Percentiles rank a stretch among this genome's conserved stretches.
phyloP scores from a whole-genome alignment of 2,797 vertebrate species.

The Galagoides demidoff region DNA sequence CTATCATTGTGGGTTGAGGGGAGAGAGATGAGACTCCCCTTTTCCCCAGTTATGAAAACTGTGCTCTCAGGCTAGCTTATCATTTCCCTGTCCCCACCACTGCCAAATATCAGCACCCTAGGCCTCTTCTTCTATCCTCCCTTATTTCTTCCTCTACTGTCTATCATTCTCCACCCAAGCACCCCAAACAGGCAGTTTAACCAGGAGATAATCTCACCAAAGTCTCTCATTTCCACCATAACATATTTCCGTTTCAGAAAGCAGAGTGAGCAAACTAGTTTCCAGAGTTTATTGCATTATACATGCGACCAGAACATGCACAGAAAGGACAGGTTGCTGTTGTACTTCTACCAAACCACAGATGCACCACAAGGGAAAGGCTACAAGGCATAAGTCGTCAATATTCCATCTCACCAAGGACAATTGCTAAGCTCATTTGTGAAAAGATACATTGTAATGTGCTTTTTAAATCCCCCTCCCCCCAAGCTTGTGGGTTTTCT shows the following conservation, averaged over 20 bases:
- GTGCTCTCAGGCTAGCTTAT: conserved; percentile 66
- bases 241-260: conserved; percentile 80
- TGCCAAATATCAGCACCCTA: conserved; percentile 56
- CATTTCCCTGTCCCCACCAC: conserved; percentile 57
- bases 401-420: conserved; percentile 88
- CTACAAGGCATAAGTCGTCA: conserved; percentile 87
- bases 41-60: conserved; percentile 72
- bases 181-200: conserved; percentile 41
- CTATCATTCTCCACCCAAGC: conserved; percentile 51
- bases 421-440: conserved; percentile 87
- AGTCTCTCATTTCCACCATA: conserved; percentile 71
- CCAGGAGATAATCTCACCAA: conserved; percentile 51
- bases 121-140: conserved; percentile 59
- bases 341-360: conserved; percentile 92
- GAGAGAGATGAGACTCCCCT: background rate
- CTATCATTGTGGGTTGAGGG: background rate
- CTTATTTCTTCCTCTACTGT: conserved; percentile 49
- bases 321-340: conserved; percentile 92
- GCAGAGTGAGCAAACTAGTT: conserved; percentile 87
- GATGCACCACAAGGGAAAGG: conserved; percentile 91
- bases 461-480: conserved; percentile 85
- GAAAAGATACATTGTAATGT: conserved; percentile 90
- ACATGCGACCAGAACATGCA: conserved; percentile 99
- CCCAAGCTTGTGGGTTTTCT: conserved; percentile 78
- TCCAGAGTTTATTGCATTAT: conserved; percentile 97